Percentiles rank a stretch among this genome's conserved stretches.
phyloP scores from a whole-genome alignment of 2,113 vertebrate genomes.

The Alexandromys fortis region DNA sequence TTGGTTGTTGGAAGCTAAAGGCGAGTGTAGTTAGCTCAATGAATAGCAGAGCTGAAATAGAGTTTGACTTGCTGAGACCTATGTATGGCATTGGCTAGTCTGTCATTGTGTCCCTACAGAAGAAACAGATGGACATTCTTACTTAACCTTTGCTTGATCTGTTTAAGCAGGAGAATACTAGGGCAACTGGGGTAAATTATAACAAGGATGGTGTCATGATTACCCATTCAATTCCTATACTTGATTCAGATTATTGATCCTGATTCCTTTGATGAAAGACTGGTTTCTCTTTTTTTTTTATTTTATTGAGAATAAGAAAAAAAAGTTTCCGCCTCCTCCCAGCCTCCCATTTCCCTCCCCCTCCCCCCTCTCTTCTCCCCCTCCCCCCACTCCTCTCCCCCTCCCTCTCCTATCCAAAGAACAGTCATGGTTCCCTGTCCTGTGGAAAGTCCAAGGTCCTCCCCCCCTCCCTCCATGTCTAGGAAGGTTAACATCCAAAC shows the following conservation, averaged over 20 bases:
- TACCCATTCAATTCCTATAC: not conserved
- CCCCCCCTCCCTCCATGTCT: too few species aligned
- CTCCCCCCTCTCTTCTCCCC: too few species aligned
- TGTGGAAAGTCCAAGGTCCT: too few species aligned
- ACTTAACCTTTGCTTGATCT: constrained; percentile 17
- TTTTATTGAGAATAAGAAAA: too few species aligned
- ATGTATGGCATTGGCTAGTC: not conserved
- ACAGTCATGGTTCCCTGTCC: too few species aligned
- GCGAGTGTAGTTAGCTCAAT: not conserved
- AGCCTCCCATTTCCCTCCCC: too few species aligned
- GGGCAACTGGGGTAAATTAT: constrained; percentile 27
- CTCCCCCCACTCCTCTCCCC: too few species aligned
- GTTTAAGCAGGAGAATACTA: not conserved
- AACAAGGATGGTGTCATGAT: not conserved
- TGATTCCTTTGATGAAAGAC: not conserved
- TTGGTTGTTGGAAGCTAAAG: not conserved
- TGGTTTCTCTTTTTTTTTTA: not conserved
- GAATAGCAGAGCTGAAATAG: not conserved
- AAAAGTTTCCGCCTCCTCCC: too few species aligned
- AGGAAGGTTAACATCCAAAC: too few species aligned
- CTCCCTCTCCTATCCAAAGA: too few species aligned
- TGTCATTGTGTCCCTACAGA: not conserved
- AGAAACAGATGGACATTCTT: not conserved
- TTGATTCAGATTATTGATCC: not conserved
- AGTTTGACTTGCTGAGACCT: not conserved